phyloP scores from a whole-genome alignment of 2,888 invertebrate species.

The Phymatocera aterrima region DNA sequence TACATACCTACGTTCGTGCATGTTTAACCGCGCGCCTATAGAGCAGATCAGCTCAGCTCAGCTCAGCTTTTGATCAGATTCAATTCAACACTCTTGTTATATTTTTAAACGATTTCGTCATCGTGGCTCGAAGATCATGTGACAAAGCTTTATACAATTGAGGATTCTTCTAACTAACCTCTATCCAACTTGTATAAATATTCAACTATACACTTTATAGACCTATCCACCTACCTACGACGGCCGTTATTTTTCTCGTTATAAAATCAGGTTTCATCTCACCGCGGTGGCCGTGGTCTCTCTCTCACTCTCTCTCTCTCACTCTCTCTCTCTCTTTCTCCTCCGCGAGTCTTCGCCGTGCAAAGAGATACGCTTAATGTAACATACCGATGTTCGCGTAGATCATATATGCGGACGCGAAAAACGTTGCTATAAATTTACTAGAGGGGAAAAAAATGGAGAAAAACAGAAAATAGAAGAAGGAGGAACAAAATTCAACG shows the following conservation, averaged over 20 bases:
- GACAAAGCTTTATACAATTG: conserved; percentile 8
- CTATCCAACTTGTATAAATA: not conserved
- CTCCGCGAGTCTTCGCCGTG: too few relatives aligned
- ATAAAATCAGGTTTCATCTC: conserved; percentile 8
- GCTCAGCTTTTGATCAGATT: too few relatives aligned
- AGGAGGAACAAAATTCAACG: not conserved
- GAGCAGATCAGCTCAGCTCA: not conserved
- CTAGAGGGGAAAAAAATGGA: not conserved
- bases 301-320: too few relatives aligned
- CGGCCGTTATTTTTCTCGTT: not conserved
- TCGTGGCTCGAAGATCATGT: not conserved
- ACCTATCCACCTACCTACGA: not conserved
- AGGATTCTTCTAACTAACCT: not conserved
- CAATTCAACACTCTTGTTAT: not conserved
- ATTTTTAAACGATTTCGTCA: not conserved
- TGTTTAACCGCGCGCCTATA: not conserved
- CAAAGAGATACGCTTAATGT: not conserved
- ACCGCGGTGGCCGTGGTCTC: not conserved
- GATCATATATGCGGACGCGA: not conserved
- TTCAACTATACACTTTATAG: not conserved
- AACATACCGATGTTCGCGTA: not conserved
- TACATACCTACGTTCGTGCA: not conserved
- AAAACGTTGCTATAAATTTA: not conserved
- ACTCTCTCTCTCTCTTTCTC: too few relatives aligned
- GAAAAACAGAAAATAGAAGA: not conserved